Percentiles rank a stretch among this genome's conserved stretches.
Conservation (phyloP, 2,113 vertebrate species). For the Pluvialis apricaria region DNA sequence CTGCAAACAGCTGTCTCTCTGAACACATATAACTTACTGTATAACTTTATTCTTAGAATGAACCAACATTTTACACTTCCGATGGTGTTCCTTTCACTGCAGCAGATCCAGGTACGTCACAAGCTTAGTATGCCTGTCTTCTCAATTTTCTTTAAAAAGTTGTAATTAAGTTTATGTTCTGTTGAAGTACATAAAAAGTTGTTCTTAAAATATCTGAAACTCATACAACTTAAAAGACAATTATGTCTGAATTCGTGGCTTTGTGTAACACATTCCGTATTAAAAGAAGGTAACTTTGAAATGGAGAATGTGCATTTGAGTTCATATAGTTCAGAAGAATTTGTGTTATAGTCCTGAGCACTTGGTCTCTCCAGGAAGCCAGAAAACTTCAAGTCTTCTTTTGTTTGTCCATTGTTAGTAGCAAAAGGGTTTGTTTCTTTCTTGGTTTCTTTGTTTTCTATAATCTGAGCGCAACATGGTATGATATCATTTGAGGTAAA, state of each 20-base stretch:
- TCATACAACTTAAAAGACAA: not conserved
- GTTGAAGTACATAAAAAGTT: not conserved
- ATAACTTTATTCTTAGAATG: slow-evolving; percentile 78
- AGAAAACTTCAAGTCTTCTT: not conserved
- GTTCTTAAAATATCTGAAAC: not conserved
- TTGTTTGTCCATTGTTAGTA: not conserved
- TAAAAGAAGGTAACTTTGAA: not conserved
- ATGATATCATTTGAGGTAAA: not conserved
- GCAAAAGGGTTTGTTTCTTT: not conserved
- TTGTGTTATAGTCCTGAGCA: not conserved
- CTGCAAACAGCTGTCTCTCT: not conserved
- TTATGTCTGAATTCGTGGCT: not conserved
- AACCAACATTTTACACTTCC: slow-evolving; percentile 92
- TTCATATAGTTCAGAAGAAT: not conserved
- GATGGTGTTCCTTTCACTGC: slow-evolving; percentile 92
- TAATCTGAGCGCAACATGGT: too few species aligned
- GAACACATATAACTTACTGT: not conserved
- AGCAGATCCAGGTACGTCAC: slow-evolving; percentile 85
- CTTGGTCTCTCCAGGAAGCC: not conserved
- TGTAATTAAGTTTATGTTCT: not conserved
- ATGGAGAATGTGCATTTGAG: not conserved
- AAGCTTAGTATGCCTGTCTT: not conserved
- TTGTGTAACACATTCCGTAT: not conserved
- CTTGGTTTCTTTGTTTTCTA: not conserved
- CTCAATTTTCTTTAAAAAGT: not conserved